These are phyloP conservation scores for Diorhabda sublineata DNA, from an alignment of 1,140 invertebrate species.

Conservation along the genomic window DNA sequence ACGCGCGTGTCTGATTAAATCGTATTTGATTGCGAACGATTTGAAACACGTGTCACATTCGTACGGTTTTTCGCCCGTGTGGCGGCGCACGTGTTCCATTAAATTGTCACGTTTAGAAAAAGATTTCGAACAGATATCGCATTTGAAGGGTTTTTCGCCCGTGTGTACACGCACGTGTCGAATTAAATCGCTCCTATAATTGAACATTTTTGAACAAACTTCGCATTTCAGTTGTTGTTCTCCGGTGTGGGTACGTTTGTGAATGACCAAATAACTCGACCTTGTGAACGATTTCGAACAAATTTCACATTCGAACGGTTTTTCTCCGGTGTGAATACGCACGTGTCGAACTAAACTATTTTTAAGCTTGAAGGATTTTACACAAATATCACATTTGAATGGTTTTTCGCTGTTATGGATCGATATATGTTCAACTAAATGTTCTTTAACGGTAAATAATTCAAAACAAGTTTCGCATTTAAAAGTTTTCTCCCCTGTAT, in stretches of 20 bases:
- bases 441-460: slow-evolving; percentile 62
- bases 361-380: background rate
- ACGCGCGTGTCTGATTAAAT: too few relatives aligned
- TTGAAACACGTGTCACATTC: too few relatives aligned
- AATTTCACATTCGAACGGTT: slow-evolving; percentile 6
- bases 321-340: background rate
- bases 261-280: background rate
- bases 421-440: background rate
- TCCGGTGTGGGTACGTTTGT: background rate
- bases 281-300: background rate
- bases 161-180: background rate
- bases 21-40: too few relatives aligned
- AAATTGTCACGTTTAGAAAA: too few relatives aligned
- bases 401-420: slow-evolving; percentile 23
- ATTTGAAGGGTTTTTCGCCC: slow-evolving; percentile 36
- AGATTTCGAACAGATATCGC: background rate
- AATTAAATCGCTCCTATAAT: too few relatives aligned
- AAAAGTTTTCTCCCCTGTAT: slow-evolving; percentile 73
- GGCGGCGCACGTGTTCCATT: too few relatives aligned
- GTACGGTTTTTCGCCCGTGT: too few relatives aligned
- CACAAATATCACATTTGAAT: slow-evolving; percentile 60
- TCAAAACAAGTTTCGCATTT: slow-evolving; percentile 68
- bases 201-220: too few relatives aligned
- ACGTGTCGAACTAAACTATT: background rate
- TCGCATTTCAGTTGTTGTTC: too few relatives aligned